These are phyloP conservation scores for Leptinotarsa juncta DNA, from an alignment of 2,888 invertebrate species.

Conservation along the genomic window DNA sequence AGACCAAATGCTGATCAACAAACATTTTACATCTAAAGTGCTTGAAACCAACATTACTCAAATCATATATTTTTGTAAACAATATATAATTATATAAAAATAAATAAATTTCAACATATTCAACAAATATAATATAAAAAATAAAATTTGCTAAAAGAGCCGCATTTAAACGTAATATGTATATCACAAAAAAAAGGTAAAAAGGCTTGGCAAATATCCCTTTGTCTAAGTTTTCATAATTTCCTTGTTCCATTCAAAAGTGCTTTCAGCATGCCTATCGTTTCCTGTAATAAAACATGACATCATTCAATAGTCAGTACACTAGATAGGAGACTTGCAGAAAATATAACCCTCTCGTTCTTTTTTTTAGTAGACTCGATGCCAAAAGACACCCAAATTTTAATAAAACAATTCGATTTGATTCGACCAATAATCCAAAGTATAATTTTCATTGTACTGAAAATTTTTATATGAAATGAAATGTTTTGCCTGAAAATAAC, in stretches of 20 bases:
- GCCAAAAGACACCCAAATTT: constrained; percentile 28
- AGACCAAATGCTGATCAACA: not conserved
- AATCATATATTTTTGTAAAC: constrained; percentile 22
- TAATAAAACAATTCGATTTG: constrained; percentile 25
- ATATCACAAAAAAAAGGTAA: constrained; percentile 37
- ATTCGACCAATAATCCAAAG: constrained; percentile 28
- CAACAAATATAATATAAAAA: constrained; percentile 37
- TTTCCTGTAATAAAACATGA: constrained; percentile 13
- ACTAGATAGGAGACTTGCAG: not conserved
- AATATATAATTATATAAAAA: constrained; percentile 38
- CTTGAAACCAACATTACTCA: not conserved
- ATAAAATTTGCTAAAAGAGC: constrained; percentile 34
- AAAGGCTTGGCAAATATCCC: constrained; percentile 13
- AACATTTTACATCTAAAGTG: not conserved
- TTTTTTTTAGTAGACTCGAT: not conserved
- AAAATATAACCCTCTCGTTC: not conserved
- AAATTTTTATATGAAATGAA: constrained; percentile 18
- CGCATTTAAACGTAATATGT: constrained; percentile 22
- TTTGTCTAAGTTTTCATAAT: constrained; percentile 1
- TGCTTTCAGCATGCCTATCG: not conserved
- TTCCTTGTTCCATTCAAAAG: not conserved
- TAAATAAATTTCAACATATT: constrained; percentile 33
- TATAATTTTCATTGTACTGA: constrained; percentile 27
- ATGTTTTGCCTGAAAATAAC: constrained; percentile 12
- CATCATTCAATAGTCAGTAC: not conserved